Evolutionary conservation across 2,888 invertebrate genomes (phyloP).

Genomic region (Parelbella ahira): DNA sequence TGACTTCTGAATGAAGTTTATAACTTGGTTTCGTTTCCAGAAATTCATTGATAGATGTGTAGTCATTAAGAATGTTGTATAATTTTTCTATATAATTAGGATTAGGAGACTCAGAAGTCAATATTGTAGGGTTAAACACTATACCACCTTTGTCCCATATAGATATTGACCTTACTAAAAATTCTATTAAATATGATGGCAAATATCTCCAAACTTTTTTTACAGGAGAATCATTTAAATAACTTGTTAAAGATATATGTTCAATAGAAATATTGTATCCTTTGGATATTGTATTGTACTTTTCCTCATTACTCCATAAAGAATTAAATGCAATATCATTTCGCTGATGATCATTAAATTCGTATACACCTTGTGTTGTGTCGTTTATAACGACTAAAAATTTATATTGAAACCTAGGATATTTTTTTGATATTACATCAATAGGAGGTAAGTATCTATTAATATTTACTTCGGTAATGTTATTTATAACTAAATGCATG

Average conservation of each 20-base stretch:
- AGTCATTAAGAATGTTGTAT: constrained; percentile 44
- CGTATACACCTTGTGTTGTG: constrained; percentile 33
- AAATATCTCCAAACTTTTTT: constrained; percentile 52
- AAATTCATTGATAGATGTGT: constrained; percentile 27
- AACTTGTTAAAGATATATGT: constrained; percentile 46
- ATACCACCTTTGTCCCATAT: constrained; percentile 72
- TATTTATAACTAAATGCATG: constrained; percentile 55
- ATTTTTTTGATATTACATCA: constrained; percentile 48
- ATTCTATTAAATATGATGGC: constrained; percentile 50
- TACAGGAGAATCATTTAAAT: constrained; percentile 57
- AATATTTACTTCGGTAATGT: constrained; percentile 43
- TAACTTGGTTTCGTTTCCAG: constrained; percentile 17
- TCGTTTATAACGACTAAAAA: constrained; percentile 57
- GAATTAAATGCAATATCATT: constrained; percentile 59
- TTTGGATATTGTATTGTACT: constrained; percentile 26
- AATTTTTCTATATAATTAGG: constrained; percentile 51
- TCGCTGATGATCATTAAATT: constrained; percentile 46
- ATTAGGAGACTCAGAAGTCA: constrained; percentile 48
- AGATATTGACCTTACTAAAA: constrained; percentile 55
- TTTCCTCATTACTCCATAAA: constrained; percentile 41
- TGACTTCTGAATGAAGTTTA: constrained; percentile 16
- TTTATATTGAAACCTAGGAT: constrained; percentile 49
- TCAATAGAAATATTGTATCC: constrained; percentile 43
- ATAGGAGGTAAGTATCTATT: constrained; percentile 53
- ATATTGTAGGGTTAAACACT: constrained; percentile 55